Percentiles rank a stretch among this genome's conserved stretches.
Conservation (phyloP, 1,140 invertebrate genomes). For the Zaprionus gabonicus region DNA sequence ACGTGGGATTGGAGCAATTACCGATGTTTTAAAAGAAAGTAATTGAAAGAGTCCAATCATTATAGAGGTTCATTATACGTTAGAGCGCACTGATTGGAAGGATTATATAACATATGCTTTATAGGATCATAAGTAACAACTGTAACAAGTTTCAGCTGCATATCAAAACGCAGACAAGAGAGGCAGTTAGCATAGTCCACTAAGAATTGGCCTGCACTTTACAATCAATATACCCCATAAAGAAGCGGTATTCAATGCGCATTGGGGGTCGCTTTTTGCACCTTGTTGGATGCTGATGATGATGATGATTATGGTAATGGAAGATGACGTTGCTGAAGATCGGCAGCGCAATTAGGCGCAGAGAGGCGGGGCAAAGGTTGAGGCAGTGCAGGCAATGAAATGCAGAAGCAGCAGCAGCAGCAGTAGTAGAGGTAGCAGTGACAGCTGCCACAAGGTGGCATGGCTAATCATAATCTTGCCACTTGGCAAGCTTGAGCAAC, state of each 20-base stretch:
- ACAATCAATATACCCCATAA: neutral
- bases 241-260: neutral
- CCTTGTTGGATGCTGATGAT: neutral
- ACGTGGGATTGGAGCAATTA: neutral
- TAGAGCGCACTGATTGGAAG: neutral
- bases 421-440: neutral
- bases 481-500: conserved; percentile 4
- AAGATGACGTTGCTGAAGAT: conserved; percentile 2
- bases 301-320: neutral
- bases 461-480: conserved; percentile 6
- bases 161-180: neutral
- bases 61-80: neutral
- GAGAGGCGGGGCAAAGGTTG: conserved; percentile 8
- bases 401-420: neutral
- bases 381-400: neutral
- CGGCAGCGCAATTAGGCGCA: neutral
- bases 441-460: conserved; percentile 5
- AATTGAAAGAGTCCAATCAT: neutral
- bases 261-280: conserved; percentile 1
- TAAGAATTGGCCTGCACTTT: neutral
- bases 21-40: too few species aligned
- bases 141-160: neutral
- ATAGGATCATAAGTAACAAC: neutral
- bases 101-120: neutral
- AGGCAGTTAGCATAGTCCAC: neutral